Evolutionary conservation across 2,113 vertebrate species (phyloP), one percentile per base, ranked within the genome.

Genomic region (Columba livia): DNA sequence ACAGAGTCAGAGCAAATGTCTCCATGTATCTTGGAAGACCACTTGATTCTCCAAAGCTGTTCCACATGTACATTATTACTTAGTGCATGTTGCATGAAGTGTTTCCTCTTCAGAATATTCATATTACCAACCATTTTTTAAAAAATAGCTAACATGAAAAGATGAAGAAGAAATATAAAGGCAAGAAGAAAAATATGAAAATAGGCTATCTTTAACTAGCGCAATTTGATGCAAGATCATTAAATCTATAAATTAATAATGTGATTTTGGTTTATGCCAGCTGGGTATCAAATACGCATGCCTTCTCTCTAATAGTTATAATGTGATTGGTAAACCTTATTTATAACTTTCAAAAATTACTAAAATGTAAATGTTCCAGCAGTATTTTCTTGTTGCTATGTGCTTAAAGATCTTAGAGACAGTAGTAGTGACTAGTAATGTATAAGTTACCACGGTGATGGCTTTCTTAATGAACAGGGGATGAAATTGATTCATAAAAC

Each of bases 401-500:
- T 21, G 3, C 24, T 48, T 20, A 23, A 84, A 44, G 36, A 61
- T 88, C 48, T 83, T 74, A 86, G 85, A 91, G 48, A 18, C 17
- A 78, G 48, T 47, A 90, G 25, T 50, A 78, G 83, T 75, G 67
- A 65, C 58, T 96, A 93, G 15, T 79, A 79, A 97, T 86, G 44
- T 61, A 9, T 86, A 47, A 60, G 93, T 97, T 96, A 62, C 90
- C 84, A 95, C 95, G 80, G 96, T 60, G 56, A 97, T 64, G 56
- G 17, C 32, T 85, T 93, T 88, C 74, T 92, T 90, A 95, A 90
- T 80, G 93, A 97, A 56, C 56, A 89, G n/a, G n/a, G 47, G 53
- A 83, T 92, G 85, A 96, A 97, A 94, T 73, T 90, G 58, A 23
- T 89, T 95, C 74, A 56, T 96, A 90, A 96, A 95, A 66, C 18